A percentile compares a stretch with the other conserved stretches of the same genome.
Conservation (phyloP, 2,888 invertebrate species). For the Volucella inanis region DNA sequence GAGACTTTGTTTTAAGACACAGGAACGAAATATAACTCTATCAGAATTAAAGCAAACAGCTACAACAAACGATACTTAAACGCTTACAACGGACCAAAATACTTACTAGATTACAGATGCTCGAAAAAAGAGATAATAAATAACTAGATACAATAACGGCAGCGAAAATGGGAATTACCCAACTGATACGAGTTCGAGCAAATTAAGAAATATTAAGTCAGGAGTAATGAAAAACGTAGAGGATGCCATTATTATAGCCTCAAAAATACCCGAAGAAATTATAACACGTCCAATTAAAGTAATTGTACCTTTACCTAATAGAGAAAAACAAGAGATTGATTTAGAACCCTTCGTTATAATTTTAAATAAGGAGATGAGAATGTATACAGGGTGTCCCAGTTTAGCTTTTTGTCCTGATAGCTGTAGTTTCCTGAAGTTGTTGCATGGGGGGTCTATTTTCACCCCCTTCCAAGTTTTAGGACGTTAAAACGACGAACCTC, state of each 20-base stretch:
- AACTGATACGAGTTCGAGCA: not conserved
- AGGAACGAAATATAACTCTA: not conserved
- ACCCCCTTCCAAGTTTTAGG: too few species aligned
- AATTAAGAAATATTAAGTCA: not conserved
- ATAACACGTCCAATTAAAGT: not conserved
- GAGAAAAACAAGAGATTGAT: constrained; percentile 18
- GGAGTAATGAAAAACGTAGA: not conserved
- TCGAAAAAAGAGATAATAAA: not conserved
- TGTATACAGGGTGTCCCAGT: too few species aligned
- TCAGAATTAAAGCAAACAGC: too few species aligned
- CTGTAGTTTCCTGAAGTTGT: too few species aligned
- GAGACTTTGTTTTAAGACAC: not conserved
- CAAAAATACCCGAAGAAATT: not conserved
- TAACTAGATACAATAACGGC: not conserved
- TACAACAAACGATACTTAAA: constrained; percentile 8
- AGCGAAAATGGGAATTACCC: not conserved
- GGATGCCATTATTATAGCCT: not conserved
- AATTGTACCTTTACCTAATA: not conserved
- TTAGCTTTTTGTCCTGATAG: too few species aligned
- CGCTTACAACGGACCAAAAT: constrained; percentile 7
- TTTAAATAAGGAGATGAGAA: too few species aligned
- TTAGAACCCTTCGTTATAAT: not conserved
- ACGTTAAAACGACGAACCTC: too few species aligned
- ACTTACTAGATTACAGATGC: constrained; percentile 12
- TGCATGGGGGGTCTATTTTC: too few species aligned